Conservation (phyloP, 2,888 invertebrate species). For the Cabera pusaria region DNA sequence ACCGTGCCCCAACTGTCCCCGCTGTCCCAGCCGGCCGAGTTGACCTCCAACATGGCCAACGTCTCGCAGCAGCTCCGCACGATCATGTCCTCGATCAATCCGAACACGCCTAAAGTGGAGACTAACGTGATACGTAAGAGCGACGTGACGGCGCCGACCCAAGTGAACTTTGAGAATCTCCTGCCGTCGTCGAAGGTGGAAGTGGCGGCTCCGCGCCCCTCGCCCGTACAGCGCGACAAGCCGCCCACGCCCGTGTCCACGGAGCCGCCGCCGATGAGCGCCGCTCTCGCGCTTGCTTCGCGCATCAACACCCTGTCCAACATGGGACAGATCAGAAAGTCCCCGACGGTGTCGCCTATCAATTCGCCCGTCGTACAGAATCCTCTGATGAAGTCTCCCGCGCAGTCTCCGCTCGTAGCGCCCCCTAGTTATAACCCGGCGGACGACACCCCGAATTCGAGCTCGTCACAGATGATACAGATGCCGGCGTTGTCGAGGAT, state of each 20-base stretch:
- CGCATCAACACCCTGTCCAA: constrained; percentile 66
- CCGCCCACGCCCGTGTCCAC: constrained; percentile 47
- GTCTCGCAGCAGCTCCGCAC: constrained; percentile 87
- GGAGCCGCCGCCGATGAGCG: constrained; percentile 65
- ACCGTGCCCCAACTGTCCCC: constrained; percentile 88
- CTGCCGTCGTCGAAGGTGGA: constrained; percentile 79
- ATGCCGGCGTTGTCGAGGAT: constrained; percentile 79
- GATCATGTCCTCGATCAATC: constrained; percentile 86
- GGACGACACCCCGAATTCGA: constrained; percentile 56
- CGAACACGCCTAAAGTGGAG: constrained; percentile 74
- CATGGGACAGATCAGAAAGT: constrained; percentile 68
- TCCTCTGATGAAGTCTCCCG: constrained; percentile 70
- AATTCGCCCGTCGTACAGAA: constrained; percentile 68
- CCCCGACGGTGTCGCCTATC: constrained; percentile 73
- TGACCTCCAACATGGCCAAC: constrained; percentile 88
- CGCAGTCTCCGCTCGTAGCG: constrained; percentile 65
- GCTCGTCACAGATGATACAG: constrained; percentile 73
- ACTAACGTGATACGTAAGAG: constrained; percentile 75
- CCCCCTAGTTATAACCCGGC: constrained; percentile 49
- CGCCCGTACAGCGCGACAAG: constrained; percentile 68
- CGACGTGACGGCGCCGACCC: constrained; percentile 68
- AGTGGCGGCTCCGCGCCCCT: constrained; percentile 63
- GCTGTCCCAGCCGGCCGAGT: constrained; percentile 87
- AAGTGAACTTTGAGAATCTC: constrained; percentile 78
- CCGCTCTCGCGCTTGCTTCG: constrained; percentile 64